These are phyloP conservation scores for Rhinoptilus africanus DNA, from an alignment of 2,113 vertebrate genomes.

Conservation along the genomic window DNA sequence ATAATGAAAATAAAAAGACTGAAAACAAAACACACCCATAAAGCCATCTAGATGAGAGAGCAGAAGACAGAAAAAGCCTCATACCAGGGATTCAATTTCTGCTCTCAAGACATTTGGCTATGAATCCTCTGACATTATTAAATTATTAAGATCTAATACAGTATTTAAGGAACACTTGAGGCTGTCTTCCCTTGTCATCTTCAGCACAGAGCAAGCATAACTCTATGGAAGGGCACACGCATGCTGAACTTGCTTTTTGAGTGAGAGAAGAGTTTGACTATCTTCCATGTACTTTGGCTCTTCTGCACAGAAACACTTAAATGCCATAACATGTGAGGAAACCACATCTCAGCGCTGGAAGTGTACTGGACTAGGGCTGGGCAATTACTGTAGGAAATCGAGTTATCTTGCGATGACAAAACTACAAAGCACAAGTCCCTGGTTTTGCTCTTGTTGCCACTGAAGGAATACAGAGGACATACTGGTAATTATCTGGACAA, in stretches of 20 bases:
- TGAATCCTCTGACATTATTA: background rate
- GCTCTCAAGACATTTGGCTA: background rate
- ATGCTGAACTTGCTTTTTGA: background rate
- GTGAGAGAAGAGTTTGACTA: background rate
- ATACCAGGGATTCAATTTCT: background rate
- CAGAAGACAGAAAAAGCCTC: background rate
- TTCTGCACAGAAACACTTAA: background rate
- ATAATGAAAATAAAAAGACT: background rate
- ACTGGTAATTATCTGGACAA: background rate
- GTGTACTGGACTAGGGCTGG: background rate
- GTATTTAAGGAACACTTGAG: background rate
- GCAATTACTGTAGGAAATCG: accelerated
- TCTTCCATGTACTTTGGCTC: background rate
- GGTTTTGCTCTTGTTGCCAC: background rate
- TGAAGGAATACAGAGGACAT: background rate
- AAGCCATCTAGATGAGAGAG: background rate
- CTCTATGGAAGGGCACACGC: background rate
- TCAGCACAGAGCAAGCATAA: background rate
- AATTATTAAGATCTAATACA: background rate
- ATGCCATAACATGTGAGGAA: background rate
- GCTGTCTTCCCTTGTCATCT: background rate
- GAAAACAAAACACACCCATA: background rate
- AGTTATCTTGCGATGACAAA: background rate
- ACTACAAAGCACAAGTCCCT: accelerated
- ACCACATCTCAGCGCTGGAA: background rate